phyloP scores from a whole-genome alignment of 2,888 invertebrate species.

The Pristionchus mayeri region DNA sequence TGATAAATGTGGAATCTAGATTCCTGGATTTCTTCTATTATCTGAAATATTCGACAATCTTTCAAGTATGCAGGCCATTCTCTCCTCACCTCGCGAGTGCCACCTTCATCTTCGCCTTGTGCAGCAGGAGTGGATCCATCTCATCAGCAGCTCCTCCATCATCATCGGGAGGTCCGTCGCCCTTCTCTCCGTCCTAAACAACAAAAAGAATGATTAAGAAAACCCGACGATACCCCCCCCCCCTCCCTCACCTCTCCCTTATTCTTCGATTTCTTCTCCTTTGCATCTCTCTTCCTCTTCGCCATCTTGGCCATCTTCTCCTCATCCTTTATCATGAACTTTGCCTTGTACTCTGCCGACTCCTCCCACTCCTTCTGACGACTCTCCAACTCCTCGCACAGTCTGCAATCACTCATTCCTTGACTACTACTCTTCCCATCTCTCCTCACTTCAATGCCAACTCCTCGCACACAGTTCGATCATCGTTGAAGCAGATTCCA shows the following conservation, averaged over 20 bases:
- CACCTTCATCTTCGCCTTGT: constrained; percentile 68
- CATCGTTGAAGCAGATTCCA: constrained; percentile 75
- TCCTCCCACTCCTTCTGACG: constrained; percentile 61
- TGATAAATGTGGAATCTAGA: not conserved
- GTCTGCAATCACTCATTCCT: constrained; percentile 10
- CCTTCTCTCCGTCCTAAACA: not conserved
- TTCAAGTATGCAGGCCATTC: not conserved
- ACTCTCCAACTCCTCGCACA: constrained; percentile 66
- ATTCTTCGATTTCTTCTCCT: constrained; percentile 70
- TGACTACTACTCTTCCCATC: not conserved
- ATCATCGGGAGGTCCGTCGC: constrained; percentile 56
- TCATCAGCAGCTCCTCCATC: constrained; percentile 54
- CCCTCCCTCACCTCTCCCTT: constrained; percentile 65
- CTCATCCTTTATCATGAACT: constrained; percentile 72
- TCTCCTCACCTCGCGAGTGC: constrained; percentile 60
- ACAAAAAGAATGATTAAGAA: not conserved
- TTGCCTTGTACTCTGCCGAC: constrained; percentile 70
- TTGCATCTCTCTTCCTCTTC: constrained; percentile 73
- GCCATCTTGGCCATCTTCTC: constrained; percentile 71
- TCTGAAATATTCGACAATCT: not conserved
- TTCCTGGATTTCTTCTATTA: no score
- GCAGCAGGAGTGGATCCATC: constrained; percentile 68
- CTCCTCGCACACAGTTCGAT: constrained; percentile 71
- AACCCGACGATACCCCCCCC: not conserved
- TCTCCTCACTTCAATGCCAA: constrained; percentile 58